Base-by-base conservation (phyloP, 2,888 invertebrate genomes). In the Myopa tessellatipennis region DNA sequence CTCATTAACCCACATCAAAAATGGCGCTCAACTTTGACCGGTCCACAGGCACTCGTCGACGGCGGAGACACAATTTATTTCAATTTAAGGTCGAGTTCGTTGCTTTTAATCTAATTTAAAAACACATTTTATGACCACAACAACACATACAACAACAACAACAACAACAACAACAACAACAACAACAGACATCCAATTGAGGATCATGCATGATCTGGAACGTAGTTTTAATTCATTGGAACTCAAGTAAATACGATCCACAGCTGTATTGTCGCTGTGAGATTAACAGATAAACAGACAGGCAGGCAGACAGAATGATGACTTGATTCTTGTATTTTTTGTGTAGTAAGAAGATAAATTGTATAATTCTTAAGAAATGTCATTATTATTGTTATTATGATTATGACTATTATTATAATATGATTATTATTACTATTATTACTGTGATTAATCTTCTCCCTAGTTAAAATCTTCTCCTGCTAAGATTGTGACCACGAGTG, bases 11-110 rank as follows among this genome's bases (percentile, higher is more conserved):
- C 75, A 68, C 75, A 68, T 68, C 65, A 74, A 65, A 65, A 65
- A 74, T 36, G 74, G 74, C 75, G 74, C 58, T 75, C 75, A 75
- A 75, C 75, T 75, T 58, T 67, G 74, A 68, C 74, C 68, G 26
- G 1, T 50, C 45, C 55, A 52, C 74, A 45, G n/a, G 52, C 34
- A 45, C 26, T 26, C 26, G 26, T 63, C 36, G 18, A n/a, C 55
- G 55, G n/a, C 55, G 10, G n/a, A 63, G 74, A 74, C 55, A 74
- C 68, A 75, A 75, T 75, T 75, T 75, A 75, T 68, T 86, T 85
- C 84, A 85, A 85, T 85, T 86, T 86, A 85, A 86, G 86, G 86
- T 85, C 85, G 86, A 82, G 85, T 77, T 78, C 80, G 76, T 74
- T 75, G 69, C 68, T 75, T 73, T 75, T 69, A 75, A 75, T 75